A percentile compares a stretch with the other conserved stretches of the same genome.
phyloP scores from a whole-genome alignment of 2,888 invertebrate genomes.

The Chloroclystis v-ata region DNA sequence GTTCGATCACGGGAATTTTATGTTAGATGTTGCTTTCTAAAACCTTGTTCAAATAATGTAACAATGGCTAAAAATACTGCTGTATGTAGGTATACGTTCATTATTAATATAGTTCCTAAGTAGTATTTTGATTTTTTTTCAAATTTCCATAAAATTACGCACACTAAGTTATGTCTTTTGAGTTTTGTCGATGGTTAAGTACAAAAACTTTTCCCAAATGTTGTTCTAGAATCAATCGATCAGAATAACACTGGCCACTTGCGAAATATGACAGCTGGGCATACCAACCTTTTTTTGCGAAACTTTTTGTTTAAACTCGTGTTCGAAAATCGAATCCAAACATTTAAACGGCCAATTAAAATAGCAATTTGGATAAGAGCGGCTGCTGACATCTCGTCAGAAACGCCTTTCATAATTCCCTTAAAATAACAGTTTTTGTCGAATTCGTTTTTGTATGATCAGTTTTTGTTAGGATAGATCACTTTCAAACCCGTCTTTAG shows the following conservation, averaged over 20 bases:
- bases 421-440: constrained; percentile 52
- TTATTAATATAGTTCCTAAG: too few species aligned
- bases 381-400: constrained; percentile 46
- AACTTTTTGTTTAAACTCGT: constrained; percentile 36
- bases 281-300: constrained; percentile 25
- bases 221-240: constrained; percentile 16
- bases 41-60: too few species aligned
- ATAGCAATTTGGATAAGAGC: constrained; percentile 51
- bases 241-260: constrained; percentile 26
- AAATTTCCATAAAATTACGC: too few species aligned
- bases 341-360: constrained; percentile 63
- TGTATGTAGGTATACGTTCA: too few species aligned
- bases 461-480: constrained; percentile 31
- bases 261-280: constrained; percentile 31
- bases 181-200: too few species aligned
- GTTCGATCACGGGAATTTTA: too few species aligned
- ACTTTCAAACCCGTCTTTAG: constrained; percentile 22
- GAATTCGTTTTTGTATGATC: not conserved
- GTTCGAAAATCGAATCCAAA: constrained; percentile 56
- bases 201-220: too few species aligned
- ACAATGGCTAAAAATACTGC: too few species aligned
- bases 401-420: constrained; percentile 50
- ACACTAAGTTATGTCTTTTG: too few species aligned
- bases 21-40: too few species aligned
- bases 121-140: too few species aligned